Evolutionary conservation across 2,113 vertebrate species (phyloP).

Genomic region (Mirounga angustirostris): DNA sequence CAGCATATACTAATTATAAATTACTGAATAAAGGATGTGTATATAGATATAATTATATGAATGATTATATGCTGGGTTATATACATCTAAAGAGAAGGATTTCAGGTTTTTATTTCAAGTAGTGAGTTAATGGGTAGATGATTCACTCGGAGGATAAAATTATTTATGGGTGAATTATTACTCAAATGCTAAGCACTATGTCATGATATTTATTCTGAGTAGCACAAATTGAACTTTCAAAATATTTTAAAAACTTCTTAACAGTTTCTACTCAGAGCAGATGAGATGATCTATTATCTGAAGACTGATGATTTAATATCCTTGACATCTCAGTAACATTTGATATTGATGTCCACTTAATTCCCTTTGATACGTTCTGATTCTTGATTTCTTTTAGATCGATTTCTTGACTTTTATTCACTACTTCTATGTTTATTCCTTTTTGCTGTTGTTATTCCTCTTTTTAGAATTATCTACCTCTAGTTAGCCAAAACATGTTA

Average conservation of each 20-base stretch:
- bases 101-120: background rate
- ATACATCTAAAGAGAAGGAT: constrained; percentile 32
- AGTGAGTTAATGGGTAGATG: constrained; percentile 66
- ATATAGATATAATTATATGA: constrained; percentile 20
- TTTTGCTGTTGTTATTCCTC: background rate
- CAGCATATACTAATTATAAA: background rate
- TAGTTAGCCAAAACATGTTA: background rate
- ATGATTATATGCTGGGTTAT: constrained; percentile 55
- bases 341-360: background rate
- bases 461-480: background rate
- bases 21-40: background rate
- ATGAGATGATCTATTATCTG: background rate
- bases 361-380: background rate
- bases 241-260: constrained; percentile 45
- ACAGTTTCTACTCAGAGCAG: constrained; percentile 46
- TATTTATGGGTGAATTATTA: constrained; percentile 73
- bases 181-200: constrained; percentile 32
- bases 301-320: background rate
- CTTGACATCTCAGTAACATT: background rate
- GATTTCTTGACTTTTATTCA: background rate
- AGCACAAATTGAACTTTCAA: constrained; percentile 68
- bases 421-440: background rate
- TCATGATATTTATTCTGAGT: constrained; percentile 40
- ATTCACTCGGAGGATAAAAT: constrained; percentile 75
- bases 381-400: background rate